A percentile compares a stretch with the other conserved stretches of the same genome.
phyloP scores from a whole-genome alignment of 2,888 invertebrate species.

The Tipula lateralis region DNA sequence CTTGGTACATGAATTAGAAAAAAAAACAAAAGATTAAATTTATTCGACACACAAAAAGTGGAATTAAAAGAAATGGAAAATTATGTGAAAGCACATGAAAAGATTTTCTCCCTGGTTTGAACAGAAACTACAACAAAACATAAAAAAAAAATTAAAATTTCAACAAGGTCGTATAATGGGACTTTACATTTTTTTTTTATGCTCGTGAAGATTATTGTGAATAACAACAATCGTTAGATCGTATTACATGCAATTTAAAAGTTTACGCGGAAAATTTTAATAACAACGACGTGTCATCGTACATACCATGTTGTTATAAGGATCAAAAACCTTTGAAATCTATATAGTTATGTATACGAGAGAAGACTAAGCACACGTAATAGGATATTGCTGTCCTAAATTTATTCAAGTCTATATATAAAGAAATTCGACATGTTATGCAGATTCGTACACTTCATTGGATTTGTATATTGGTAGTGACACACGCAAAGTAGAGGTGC shows the following conservation, averaged over 20 bases:
- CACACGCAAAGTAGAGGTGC: no score
- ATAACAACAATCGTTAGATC: constrained; percentile 16
- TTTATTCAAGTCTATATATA: no score
- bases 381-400: no score
- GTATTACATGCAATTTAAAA: neutral
- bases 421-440: no score
- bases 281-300: neutral
- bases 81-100: neutral
- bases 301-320: no score
- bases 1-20: neutral
- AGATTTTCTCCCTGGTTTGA: neutral
- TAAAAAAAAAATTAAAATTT: neutral
- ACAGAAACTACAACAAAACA: neutral
- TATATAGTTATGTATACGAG: no score
- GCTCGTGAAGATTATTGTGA: neutral
- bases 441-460: no score
- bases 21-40: constrained; percentile 13
- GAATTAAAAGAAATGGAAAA: neutral
- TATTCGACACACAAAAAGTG: neutral
- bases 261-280: neutral
- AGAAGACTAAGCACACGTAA: no score
- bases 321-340: no score
- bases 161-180: neutral
- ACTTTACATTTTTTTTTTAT: neutral
- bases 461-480: no score